phyloP scores from a whole-genome alignment of 2,888 invertebrate genomes.

The Dryobotodes eremita region DNA sequence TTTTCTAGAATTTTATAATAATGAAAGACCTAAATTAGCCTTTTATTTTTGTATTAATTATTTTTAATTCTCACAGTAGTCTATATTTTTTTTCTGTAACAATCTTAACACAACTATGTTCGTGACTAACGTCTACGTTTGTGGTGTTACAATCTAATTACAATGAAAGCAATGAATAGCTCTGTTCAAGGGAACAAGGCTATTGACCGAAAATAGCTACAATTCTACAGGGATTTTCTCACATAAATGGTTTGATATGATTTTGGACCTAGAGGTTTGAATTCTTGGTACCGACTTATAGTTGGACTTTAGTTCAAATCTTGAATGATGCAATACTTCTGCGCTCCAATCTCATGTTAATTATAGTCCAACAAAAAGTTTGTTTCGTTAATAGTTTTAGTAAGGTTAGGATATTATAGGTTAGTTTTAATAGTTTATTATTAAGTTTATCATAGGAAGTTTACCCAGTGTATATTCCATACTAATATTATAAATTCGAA shows the following conservation, averaged over 20 bases:
- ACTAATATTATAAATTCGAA: too few relatives aligned
- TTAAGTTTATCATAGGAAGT: not conserved
- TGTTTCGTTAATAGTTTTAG: not conserved
- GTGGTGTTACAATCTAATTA: slow-evolving; percentile 18
- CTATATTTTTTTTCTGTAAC: not conserved
- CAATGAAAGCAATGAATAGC: not conserved
- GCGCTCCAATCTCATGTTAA: not conserved
- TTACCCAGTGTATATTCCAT: not conserved
- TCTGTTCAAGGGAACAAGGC: not conserved
- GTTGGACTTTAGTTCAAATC: not conserved
- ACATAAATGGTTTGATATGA: too few relatives aligned
- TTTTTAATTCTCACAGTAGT: too few relatives aligned
- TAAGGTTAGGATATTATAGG: not conserved
- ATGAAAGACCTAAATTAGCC: too few relatives aligned
- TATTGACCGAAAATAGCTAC: not conserved
- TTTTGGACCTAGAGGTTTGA: not conserved
- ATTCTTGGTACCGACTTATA: not conserved
- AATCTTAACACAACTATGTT: not conserved
- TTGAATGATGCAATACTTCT: not conserved
- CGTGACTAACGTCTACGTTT: not conserved
- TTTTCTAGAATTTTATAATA: too few relatives aligned
- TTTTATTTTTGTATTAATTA: too few relatives aligned
- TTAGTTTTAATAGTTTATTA: not conserved
- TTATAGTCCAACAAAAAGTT: not conserved
- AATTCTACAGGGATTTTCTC: not conserved